Evolutionary conservation across 2,888 invertebrate genomes (phyloP).

Genomic region (Lasioglossum calceatum): DNA sequence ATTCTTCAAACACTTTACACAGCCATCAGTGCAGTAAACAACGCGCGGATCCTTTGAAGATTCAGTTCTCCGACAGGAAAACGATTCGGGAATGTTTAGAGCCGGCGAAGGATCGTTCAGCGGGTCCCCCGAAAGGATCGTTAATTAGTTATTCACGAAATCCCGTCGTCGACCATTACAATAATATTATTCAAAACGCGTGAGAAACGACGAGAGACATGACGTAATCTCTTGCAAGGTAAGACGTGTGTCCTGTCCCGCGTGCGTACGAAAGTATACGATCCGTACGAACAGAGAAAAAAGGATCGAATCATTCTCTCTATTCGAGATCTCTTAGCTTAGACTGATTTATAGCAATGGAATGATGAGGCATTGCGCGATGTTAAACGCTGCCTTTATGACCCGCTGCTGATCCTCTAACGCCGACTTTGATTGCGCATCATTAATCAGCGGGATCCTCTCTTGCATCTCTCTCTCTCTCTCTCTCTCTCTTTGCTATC

Average conservation of each 20-base stretch:
- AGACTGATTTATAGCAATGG: constrained; percentile 82
- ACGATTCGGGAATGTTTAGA: not conserved
- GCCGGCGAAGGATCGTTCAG: constrained; percentile 1
- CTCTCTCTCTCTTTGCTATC: constrained; percentile 66
- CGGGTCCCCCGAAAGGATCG: not conserved
- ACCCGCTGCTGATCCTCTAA: constrained; percentile 74
- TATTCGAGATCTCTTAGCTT: constrained; percentile 62
- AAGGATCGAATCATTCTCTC: constrained; percentile 41
- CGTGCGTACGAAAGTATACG: constrained; percentile 8
- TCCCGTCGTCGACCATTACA: constrained; percentile 1
- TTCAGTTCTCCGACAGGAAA: not conserved
- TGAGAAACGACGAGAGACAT: constrained; percentile 20
- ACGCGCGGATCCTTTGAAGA: not conserved
- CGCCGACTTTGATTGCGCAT: constrained; percentile 77
- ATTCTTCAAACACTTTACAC: not conserved
- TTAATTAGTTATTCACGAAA: constrained; percentile 41
- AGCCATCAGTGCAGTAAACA: not conserved
- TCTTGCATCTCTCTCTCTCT: constrained; percentile 66
- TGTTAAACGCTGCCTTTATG: constrained; percentile 82
- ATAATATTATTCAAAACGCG: constrained; percentile 19
- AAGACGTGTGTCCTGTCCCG: not conserved
- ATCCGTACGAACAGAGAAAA: not conserved
- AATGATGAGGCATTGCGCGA: constrained; percentile 82
- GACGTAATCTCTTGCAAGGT: constrained; percentile 20
- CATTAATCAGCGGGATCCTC: constrained; percentile 78